phyloP scores from a whole-genome alignment of 2,797 vertebrate species.

The Xiphophorus birchmanni region DNA sequence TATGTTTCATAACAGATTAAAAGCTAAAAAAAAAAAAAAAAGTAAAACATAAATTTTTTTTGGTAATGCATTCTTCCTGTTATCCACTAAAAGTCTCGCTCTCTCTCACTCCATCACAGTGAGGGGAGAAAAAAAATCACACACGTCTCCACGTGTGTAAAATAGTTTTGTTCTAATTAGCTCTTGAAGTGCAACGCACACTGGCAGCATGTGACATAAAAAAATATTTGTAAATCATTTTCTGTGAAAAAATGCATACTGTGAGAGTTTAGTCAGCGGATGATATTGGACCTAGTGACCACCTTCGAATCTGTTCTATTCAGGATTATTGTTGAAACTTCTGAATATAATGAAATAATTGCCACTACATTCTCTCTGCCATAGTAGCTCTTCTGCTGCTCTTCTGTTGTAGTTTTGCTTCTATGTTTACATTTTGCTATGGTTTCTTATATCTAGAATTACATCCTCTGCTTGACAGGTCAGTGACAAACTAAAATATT shows the following conservation, averaged over 20 bases:
- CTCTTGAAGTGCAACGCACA: neutral
- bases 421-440: neutral
- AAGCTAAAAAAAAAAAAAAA: neutral
- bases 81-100: neutral
- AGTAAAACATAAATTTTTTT: neutral
- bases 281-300: neutral
- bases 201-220: neutral
- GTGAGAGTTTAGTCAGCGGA: neutral
- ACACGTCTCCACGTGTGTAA: neutral
- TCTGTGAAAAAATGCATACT: neutral
- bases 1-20: neutral
- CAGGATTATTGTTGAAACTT: neutral
- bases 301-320: neutral
- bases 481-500: neutral
- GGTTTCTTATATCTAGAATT: neutral
- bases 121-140: neutral
- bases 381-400: neutral
- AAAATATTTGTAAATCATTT: neutral
- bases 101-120: neutral
- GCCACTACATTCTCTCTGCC: neutral
- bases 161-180: neutral
- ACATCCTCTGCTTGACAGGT: neutral
- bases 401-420: neutral
- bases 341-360: neutral
- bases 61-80: neutral